A percentile compares a stretch with the other conserved stretches of the same genome.
Conservation (phyloP, 2,888 invertebrate genomes). For the Lomographa bimaculata region DNA sequence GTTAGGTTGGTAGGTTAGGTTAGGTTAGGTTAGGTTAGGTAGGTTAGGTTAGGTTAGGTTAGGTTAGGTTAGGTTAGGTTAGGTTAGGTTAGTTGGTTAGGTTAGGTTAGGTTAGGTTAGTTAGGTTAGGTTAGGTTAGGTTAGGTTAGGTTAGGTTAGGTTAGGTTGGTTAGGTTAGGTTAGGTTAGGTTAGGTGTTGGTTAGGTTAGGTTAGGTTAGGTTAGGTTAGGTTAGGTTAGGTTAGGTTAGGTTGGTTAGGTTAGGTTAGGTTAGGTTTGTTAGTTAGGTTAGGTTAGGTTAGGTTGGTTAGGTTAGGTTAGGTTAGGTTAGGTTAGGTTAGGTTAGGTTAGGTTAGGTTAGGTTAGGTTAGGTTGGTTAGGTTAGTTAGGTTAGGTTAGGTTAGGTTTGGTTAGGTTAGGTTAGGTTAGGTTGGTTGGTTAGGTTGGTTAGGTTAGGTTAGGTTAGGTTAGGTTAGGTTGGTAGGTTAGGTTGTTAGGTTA, state of each 20-base stretch:
- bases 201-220: conserved; percentile 28
- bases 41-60: conserved; percentile 18
- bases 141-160: conserved; percentile 30
- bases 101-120: conserved; percentile 18
- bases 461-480: conserved; percentile 31
- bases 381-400: conserved; percentile 30
- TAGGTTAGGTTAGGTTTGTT: conserved; percentile 28
- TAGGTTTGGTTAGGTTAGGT: conserved; percentile 30
- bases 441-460: conserved; percentile 30
- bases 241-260: conserved; percentile 33
- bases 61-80: conserved; percentile 12
- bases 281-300: conserved; percentile 28
- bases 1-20: conserved; percentile 24
- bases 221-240: conserved; percentile 29
- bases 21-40: conserved; percentile 21
- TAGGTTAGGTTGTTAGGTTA: conserved; percentile 30
- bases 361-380: conserved; percentile 33
- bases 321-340: conserved; percentile 35
- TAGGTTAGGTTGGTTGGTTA: conserved; percentile 29
- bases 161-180: no score
- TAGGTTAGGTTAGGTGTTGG: conserved; percentile 31
- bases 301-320: no score
- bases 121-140: conserved; percentile 25
- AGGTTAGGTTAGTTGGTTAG: conserved; percentile 18
- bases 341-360: conserved; percentile 32